Evolutionary conservation across 2,797 vertebrate genomes (phyloP).

Genomic region (Merluccius polli): DNA sequence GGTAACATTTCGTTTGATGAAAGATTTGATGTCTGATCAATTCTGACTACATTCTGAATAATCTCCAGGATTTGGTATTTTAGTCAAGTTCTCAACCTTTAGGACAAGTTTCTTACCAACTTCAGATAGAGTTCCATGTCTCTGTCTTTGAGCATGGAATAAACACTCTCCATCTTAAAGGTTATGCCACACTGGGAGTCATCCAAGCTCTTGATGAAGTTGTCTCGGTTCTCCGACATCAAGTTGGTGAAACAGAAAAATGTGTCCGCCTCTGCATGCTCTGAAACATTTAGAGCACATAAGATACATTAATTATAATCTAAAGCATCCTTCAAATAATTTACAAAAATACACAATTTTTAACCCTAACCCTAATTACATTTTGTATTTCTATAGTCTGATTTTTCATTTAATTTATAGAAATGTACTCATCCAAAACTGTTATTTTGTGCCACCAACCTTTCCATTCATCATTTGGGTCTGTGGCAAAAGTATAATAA

Average conservation of each 20-base stretch:
- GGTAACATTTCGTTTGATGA: not conserved
- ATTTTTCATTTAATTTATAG: not conserved
- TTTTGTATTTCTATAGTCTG: not conserved
- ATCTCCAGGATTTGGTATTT: too few relatives aligned
- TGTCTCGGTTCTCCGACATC: slow-evolving; percentile 98
- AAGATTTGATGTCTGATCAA: not conserved
- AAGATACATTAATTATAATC: not conserved
- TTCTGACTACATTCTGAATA: too few relatives aligned
- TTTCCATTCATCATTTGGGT: slow-evolving; percentile 91
- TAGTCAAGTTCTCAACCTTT: too few relatives aligned
- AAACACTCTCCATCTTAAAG: slow-evolving; percentile 97
- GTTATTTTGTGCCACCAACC: slow-evolving; percentile 64
- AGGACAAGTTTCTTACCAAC: slow-evolving; percentile 75
- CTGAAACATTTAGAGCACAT: slow-evolving; percentile 55
- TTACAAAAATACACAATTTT: too few relatives aligned
- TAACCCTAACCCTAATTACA: too few relatives aligned
- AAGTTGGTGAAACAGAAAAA: slow-evolving; percentile 99
- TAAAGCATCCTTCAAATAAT: too few relatives aligned
- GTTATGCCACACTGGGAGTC: slow-evolving; percentile 98
- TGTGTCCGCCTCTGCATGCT: slow-evolving; percentile 93
- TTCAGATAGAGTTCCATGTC: slow-evolving; percentile 90
- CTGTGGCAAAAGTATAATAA: slow-evolving; percentile 96
- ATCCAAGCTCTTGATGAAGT: slow-evolving; percentile 98
- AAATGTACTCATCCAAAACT: not conserved
- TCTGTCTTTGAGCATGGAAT: slow-evolving; percentile 89